Percentiles rank a stretch among this genome's conserved stretches.
These are phyloP conservation scores for Paraescarpia echinospica DNA, from an alignment of 1,140 invertebrate genomes.

Conservation along the genomic window DNA sequence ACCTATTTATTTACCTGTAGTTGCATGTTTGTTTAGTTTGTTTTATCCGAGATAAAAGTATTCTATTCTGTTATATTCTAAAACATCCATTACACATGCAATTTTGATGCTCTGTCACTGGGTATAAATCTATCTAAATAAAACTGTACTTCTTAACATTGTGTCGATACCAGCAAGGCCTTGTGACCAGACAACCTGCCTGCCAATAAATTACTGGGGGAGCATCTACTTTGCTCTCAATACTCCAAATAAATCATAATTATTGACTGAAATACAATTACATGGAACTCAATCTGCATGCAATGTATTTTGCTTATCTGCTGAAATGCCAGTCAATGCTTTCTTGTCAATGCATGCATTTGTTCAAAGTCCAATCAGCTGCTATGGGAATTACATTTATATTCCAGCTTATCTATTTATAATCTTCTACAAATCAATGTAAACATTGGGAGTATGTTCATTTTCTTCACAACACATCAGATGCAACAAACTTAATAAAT, in stretches of 20 bases:
- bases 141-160: neutral
- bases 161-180: neutral
- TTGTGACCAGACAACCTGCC: neutral
- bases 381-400: neutral
- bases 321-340: neutral
- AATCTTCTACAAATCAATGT: neutral
- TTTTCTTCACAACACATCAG: neutral
- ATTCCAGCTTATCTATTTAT: neutral
- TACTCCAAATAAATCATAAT: neutral
- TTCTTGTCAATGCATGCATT: neutral
- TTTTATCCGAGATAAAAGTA: too few relatives aligned
- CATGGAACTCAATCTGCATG: neutral
- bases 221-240: neutral
- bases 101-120: neutral
- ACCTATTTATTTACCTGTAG: too few relatives aligned
- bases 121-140: neutral
- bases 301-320: neutral
- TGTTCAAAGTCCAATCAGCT: neutral
- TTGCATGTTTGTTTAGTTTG: too few relatives aligned
- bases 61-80: neutral
- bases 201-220: neutral
- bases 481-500: neutral
- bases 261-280: constrained; percentile 6
- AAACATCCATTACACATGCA: neutral
- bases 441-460: neutral